Evolutionary conservation across 2,888 invertebrate species (phyloP).

Genomic region (Lithophane leautieri): DNA sequence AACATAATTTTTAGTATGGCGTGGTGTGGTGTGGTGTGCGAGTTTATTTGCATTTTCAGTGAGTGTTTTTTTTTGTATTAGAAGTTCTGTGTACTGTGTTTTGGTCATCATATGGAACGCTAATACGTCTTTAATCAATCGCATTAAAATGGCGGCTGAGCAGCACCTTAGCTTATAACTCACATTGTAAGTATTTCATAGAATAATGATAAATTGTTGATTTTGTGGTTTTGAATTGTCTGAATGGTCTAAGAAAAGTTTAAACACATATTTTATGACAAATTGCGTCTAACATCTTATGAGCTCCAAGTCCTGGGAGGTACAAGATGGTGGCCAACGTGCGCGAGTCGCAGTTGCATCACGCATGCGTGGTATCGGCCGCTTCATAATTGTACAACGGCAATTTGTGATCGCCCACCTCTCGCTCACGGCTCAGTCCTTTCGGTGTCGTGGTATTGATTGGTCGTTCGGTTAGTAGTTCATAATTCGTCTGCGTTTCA

Average conservation of each 20-base stretch:
- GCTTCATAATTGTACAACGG: background rate
- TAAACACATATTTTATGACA: background rate
- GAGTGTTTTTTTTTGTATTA: background rate
- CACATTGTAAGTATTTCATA: slow-evolving; percentile 9
- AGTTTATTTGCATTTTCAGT: background rate
- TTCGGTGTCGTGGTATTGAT: background rate
- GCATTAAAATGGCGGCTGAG: background rate
- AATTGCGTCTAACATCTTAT: background rate
- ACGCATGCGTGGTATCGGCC: slow-evolving; percentile 6
- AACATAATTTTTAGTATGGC: background rate
- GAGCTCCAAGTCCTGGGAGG: background rate
- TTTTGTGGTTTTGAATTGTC: background rate
- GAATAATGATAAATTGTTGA: background rate
- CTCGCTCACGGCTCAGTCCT: background rate
- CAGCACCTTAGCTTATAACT: background rate
- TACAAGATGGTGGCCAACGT: background rate
- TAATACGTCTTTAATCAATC: background rate
- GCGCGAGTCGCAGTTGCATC: background rate
- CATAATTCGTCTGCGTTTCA: background rate
- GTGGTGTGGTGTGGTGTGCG: too few relatives aligned
- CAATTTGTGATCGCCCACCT: background rate
- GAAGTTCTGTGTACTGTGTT: background rate
- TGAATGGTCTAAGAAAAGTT: too few relatives aligned
- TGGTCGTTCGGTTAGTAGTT: background rate
- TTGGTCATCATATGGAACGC: background rate